Conservation (phyloP, 2,797 vertebrate genomes). For the Fringilla coelebs region DNA sequence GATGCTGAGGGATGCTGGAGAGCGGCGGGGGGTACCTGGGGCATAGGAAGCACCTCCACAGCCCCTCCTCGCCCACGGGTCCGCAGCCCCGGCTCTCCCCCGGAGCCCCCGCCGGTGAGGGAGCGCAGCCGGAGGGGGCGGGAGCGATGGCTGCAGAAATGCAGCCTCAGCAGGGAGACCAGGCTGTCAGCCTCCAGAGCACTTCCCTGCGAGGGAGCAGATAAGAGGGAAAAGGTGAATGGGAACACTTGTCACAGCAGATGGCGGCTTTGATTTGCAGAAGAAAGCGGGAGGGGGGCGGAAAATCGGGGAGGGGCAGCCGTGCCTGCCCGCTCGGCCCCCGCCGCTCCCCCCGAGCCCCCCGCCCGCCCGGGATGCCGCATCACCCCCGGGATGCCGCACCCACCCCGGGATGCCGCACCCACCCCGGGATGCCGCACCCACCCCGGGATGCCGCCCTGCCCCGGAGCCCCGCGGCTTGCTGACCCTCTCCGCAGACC, state of each 20-base stretch:
- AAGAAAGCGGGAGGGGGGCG: neutral
- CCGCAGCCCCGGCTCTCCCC: neutral
- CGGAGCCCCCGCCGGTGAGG: neutral
- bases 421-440: too few species aligned
- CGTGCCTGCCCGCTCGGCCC: neutral
- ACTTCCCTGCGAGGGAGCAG: conserved; percentile 78
- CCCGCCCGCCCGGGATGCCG: neutral
- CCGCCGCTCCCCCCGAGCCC: neutral
- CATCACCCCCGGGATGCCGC: too few species aligned
- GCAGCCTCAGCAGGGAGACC: conserved; percentile 69
- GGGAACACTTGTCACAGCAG: conserved; percentile 83
- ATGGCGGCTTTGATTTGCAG: conserved; percentile 79
- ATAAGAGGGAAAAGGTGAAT: conserved; percentile 87
- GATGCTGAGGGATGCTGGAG: neutral
- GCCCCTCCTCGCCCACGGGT: rapidly evolving
- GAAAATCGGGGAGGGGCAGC: neutral
- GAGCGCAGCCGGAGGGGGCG: neutral
- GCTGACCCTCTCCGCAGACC: neutral
- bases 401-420: too few species aligned
- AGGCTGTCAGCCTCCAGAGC: conserved; percentile 71
- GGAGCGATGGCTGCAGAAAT: conserved; percentile 66
- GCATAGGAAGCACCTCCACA: rapidly evolving
- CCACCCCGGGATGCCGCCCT: neutral
- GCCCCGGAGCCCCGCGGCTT: neutral
- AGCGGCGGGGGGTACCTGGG: neutral